Evolutionary conservation across 1,140 invertebrate genomes (phyloP), one percentile per base, ranked within the genome.

Genomic region (Oryctes rhinoceros): DNA sequence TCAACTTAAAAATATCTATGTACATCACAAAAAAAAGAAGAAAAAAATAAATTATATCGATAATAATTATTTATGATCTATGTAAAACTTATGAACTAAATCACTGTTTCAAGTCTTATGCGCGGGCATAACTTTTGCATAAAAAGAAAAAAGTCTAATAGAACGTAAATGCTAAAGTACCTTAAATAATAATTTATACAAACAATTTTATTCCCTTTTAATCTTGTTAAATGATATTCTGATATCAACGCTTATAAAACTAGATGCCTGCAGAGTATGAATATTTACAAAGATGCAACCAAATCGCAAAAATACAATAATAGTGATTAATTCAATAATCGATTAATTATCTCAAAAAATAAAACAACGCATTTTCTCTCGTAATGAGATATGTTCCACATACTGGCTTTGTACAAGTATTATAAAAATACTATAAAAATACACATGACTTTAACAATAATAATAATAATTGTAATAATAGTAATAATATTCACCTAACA

Each of bases 241-340:
- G 24, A 77, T 76, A 74, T 80, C 79, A 84, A 84, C 81, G 82
- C 80, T 85, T 82, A 83, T n/a, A 35, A 83, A 80, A 71, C 80
- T 82, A 71, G 83, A 81, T 65, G 77, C 79, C 76, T 76, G 79
- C 80, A 65, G 15, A n/a, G n/a, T 71, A 71, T 80, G 78, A 62
- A 79, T 85, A 86, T 86, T 84, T 85, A 86, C 86, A 87, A 86
- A 87, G 85, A 87, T 87, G 86, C 84, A 85, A 83, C 82, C 81
- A 49, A 77, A 78, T 71, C 71, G 78, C 49, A 62, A 71, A n/a
- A 30, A 78, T 78, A 80, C 35, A 15, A 71, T 71, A 71, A 71
- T 62, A 62, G 15, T 71, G 7, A 71, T 71, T 71, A 71, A 71
- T 71, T 24, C 53, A 18, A n/a, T 59, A 59, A 59, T 18, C 5